Percentiles rank a stretch among this genome's conserved stretches.
Conservation (phyloP, 2,113 vertebrate genomes). For the Anas platyrhynchos region DNA sequence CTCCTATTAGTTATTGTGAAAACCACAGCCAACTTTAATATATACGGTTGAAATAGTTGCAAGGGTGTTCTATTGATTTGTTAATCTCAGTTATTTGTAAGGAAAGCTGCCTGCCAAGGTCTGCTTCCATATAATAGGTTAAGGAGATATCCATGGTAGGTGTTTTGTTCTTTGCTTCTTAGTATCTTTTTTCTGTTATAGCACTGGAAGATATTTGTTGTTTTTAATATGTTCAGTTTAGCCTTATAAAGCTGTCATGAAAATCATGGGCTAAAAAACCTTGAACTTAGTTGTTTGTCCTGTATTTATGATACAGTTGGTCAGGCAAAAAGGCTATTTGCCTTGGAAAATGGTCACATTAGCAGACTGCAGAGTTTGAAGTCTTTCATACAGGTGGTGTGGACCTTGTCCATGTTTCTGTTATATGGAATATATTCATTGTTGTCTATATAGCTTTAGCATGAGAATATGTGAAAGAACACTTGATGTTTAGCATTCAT, state of each 20-base stretch:
- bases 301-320: background rate
- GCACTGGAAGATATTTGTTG: background rate
- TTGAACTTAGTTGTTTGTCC: background rate
- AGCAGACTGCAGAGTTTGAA: background rate
- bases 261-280: background rate
- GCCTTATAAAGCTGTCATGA: background rate
- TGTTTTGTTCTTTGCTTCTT: background rate
- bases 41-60: background rate
- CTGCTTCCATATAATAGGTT: background rate
- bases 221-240: background rate
- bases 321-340: background rate
- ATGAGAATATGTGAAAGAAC: background rate
- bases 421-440: background rate
- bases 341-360: background rate
- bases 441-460: background rate
- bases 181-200: background rate
- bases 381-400: background rate
- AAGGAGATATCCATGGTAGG: background rate
- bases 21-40: background rate
- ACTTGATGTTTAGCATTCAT: background rate
- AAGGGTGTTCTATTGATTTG: slow-evolving; percentile 23
- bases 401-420: background rate
- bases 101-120: background rate
- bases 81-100: slow-evolving; percentile 27
- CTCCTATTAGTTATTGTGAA: slow-evolving; percentile 31